These are phyloP conservation scores for Neodiprion fabricii DNA, from an alignment of 1,140 invertebrate species.

Conservation along the genomic window DNA sequence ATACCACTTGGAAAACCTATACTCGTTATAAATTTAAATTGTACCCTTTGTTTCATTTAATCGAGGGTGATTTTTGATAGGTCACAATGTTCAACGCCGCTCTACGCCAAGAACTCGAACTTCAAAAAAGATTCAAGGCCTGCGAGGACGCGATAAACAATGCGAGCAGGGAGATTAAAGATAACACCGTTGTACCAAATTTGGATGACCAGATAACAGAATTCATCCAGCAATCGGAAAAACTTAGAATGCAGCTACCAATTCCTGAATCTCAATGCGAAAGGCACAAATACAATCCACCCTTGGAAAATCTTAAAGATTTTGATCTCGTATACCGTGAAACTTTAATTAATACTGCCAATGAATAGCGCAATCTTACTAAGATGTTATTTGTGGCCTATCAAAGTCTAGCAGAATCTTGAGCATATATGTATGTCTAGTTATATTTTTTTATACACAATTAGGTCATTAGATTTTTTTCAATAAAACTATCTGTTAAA, in stretches of 20 bases:
- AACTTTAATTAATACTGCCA: too few species aligned
- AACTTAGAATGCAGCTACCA: constrained; percentile 20
- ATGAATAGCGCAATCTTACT: too few species aligned
- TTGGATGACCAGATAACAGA: constrained; percentile 24
- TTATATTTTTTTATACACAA: too few species aligned
- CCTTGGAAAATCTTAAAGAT: background rate
- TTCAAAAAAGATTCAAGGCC: constrained; percentile 32
- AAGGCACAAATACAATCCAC: background rate
- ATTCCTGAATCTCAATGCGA: background rate
- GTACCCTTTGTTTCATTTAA: background rate
- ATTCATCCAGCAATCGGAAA: constrained; percentile 30
- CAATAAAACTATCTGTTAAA: too few species aligned
- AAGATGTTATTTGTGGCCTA: too few species aligned
- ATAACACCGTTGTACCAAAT: constrained; percentile 20
- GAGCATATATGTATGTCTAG: too few species aligned
- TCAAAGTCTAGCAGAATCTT: too few species aligned
- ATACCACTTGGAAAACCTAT: background rate
- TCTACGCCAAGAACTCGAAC: constrained; percentile 44
- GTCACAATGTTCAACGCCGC: constrained; percentile 38
- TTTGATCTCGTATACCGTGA: too few species aligned
- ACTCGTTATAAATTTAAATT: constrained; percentile 18
- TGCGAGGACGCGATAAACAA: constrained; percentile 25
- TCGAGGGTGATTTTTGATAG: constrained; percentile 33
- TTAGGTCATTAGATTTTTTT: too few species aligned
- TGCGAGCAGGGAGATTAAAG: constrained; percentile 34